phyloP scores from a whole-genome alignment of 2,113 vertebrate genomes.

The Sapajus apella region DNA sequence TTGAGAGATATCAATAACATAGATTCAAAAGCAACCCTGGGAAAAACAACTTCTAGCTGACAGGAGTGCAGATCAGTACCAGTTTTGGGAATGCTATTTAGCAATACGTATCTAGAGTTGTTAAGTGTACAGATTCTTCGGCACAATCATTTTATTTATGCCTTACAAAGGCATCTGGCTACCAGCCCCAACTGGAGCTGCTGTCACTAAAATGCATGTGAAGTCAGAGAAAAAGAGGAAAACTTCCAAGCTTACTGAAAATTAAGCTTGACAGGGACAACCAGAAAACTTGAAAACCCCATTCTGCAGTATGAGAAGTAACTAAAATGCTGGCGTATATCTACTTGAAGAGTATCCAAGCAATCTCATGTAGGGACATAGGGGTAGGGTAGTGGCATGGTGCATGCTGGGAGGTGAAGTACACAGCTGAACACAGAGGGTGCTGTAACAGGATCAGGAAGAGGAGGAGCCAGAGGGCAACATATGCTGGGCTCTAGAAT shows the following conservation, averaged over 20 bases:
- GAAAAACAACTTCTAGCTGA: neutral
- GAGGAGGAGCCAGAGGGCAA: neutral
- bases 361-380: neutral
- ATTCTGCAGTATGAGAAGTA: neutral
- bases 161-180: constrained; percentile 59
- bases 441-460: neutral
- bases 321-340: neutral
- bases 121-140: neutral
- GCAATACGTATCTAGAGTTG: neutral
- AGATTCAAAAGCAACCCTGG: neutral
- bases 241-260: constrained; percentile 34
- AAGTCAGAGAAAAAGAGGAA: constrained; percentile 47
- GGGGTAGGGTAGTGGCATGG: fast-evolving
- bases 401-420: neutral
- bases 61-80: neutral
- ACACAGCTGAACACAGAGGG: neutral
- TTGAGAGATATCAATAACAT: neutral
- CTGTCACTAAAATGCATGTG: constrained; percentile 40
- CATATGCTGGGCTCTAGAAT: neutral
- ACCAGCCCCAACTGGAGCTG: constrained; percentile 3
- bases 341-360: neutral
- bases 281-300: neutral
- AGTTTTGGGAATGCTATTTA: constrained; percentile 18
- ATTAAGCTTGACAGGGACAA: constrained; percentile 32
- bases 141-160: constrained; percentile 33